Percentiles rank a stretch among this genome's conserved stretches.
Evolutionary conservation across 2,113 vertebrate genomes (phyloP).

Genomic region (Notarius lentiginosus): DNA sequence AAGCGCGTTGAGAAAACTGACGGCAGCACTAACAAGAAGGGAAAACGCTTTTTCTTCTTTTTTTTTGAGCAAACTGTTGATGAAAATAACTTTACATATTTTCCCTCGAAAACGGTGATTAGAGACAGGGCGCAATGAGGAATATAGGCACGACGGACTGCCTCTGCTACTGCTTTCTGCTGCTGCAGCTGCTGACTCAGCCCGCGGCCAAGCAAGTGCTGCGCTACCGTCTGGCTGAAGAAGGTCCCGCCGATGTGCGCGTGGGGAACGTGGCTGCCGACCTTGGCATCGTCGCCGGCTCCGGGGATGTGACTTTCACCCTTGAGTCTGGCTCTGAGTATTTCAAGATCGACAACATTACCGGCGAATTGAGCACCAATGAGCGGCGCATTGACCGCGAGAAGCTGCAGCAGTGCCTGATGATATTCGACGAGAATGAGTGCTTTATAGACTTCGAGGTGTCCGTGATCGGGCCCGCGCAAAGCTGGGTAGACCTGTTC

Average conservation of each 20-base stretch:
- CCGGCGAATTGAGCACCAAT: constrained; percentile 94
- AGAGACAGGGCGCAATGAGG: constrained; percentile 69
- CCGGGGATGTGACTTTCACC: constrained; percentile 96
- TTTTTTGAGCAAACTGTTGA: constrained; percentile 32
- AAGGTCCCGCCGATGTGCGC: constrained; percentile 91
- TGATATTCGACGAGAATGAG: constrained; percentile 99
- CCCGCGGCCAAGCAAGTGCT: constrained; percentile 93
- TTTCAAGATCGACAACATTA: constrained; percentile 98
- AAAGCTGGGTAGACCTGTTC: constrained; percentile 98
- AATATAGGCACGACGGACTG: constrained; percentile 77
- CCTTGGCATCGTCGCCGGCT: constrained; percentile 89
- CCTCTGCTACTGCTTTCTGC: constrained; percentile 79
- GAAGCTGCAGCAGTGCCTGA: constrained; percentile 97
- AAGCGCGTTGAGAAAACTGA: constrained; percentile 50
- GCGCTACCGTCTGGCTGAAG: constrained; percentile 91
- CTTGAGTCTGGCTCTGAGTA: constrained; percentile 96
- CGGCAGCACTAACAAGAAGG: neutral
- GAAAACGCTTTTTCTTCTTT: neutral
- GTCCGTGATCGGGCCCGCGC: constrained; percentile 95
- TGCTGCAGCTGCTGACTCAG: constrained; percentile 84
- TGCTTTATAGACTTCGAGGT: constrained; percentile 98
- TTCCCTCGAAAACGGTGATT: constrained; percentile 40
- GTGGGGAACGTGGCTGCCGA: constrained; percentile 94
- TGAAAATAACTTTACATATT: constrained; percentile 24
- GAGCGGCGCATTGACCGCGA: constrained; percentile 96